phyloP scores from a whole-genome alignment of 2,888 invertebrate genomes.

The Entomobrya proxima region DNA sequence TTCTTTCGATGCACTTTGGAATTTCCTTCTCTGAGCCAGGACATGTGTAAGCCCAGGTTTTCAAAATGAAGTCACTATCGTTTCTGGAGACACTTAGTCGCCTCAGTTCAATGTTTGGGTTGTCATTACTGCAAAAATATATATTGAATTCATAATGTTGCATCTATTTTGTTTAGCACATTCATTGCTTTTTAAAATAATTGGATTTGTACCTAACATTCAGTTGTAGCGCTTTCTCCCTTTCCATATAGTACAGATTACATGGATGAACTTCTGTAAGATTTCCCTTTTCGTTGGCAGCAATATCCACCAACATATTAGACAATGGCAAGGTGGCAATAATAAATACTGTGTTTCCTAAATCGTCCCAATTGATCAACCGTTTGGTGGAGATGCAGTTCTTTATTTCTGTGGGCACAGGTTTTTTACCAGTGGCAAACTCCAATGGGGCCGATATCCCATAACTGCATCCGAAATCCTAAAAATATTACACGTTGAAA shows the following conservation, averaged over 20 bases:
- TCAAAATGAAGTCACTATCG: neutral
- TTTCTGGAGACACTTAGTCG: neutral
- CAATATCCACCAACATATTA: constrained; percentile 42
- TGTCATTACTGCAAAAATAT: neutral
- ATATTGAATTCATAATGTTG: too few species aligned
- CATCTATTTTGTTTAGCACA: neutral
- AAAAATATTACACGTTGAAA: neutral
- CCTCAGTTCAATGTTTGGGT: neutral
- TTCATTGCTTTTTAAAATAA: neutral
- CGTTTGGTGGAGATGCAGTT: neutral
- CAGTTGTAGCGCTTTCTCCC: constrained; percentile 1
- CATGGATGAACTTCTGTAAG: constrained; percentile 58
- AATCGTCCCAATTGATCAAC: constrained; percentile 31
- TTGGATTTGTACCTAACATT: neutral
- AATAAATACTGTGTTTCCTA: neutral
- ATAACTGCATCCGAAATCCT: constrained; percentile 30
- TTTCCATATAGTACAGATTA: constrained; percentile 56
- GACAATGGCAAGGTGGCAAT: constrained; percentile 2
- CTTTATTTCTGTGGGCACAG: neutral
- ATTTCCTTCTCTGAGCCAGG: constrained; percentile 2
- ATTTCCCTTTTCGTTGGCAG: constrained; percentile 44
- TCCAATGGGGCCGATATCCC: constrained; percentile 33
- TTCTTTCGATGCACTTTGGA: neutral
- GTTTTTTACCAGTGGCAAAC: neutral
- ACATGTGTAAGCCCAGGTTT: constrained; percentile 37